phyloP scores from a whole-genome alignment of 2,888 invertebrate genomes.

The Cordilura impudica region DNA sequence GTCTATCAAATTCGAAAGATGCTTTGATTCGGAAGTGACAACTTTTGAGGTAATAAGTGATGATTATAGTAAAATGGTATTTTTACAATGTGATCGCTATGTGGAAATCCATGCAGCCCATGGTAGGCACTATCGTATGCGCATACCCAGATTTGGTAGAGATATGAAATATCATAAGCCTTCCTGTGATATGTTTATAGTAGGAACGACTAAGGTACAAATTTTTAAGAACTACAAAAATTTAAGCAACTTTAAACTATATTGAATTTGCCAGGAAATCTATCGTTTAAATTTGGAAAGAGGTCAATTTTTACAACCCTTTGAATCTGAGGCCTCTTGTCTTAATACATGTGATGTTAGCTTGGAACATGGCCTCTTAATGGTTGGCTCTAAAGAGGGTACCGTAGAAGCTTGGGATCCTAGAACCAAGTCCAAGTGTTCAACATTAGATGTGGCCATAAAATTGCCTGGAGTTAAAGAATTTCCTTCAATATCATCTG shows the following conservation, averaged over 20 bases:
- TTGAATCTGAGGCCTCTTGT: conserved; percentile 85
- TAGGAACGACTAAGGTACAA: conserved; percentile 89
- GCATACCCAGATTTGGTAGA: conserved; percentile 97
- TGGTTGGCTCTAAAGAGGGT: conserved; percentile 93
- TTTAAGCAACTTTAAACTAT: background rate
- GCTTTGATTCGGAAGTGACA: conserved; percentile 97
- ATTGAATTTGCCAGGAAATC: conserved; percentile 84
- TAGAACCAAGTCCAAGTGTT: conserved; percentile 86
- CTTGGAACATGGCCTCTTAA: conserved; percentile 90
- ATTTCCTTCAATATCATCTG: conserved; percentile 81
- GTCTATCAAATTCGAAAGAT: conserved; percentile 97
- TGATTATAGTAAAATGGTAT: conserved; percentile 94
- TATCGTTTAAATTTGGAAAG: conserved; percentile 96
- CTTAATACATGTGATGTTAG: conserved; percentile 92
- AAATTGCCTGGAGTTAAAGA: conserved; percentile 80
- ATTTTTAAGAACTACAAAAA: background rate
- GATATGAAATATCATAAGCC: conserved; percentile 94
- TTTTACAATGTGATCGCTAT: conserved; percentile 92
- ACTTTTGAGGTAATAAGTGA: conserved; percentile 95
- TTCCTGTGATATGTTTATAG: conserved; percentile 94
- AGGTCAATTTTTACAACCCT: conserved; percentile 94
- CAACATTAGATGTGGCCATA: conserved; percentile 89
- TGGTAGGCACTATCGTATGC: conserved; percentile 92
- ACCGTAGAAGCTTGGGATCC: conserved; percentile 98
- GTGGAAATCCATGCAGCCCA: conserved; percentile 97